Conservation (phyloP, 2,113 vertebrate species). For the Poeciliopsis turrubarensis region DNA sequence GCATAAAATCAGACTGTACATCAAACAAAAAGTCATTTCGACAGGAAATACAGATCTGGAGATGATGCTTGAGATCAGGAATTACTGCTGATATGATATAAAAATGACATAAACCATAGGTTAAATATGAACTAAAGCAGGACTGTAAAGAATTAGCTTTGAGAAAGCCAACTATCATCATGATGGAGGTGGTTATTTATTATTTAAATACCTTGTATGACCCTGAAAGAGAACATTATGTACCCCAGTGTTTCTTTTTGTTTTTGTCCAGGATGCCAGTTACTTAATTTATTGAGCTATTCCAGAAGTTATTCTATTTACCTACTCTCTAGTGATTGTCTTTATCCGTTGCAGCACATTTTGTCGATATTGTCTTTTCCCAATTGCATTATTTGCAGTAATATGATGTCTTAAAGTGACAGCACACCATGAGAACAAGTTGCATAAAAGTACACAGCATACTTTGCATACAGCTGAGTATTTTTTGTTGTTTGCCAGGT, state of each 20-base stretch:
- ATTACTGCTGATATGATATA: constrained; percentile 39
- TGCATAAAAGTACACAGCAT: background rate
- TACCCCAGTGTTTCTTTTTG: background rate
- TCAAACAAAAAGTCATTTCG: too few species aligned
- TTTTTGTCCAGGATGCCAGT: background rate
- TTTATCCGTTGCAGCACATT: too few species aligned
- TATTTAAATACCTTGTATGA: background rate
- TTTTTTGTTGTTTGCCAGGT: background rate
- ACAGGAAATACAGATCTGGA: background rate
- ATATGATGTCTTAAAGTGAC: background rate
- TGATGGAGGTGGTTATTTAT: background rate
- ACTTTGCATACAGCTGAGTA: background rate
- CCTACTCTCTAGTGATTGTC: too few species aligned
- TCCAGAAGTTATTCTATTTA: background rate
- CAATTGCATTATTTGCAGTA: background rate
- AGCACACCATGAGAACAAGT: background rate
- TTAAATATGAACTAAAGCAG: background rate
- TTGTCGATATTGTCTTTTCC: too few species aligned
- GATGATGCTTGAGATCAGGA: background rate
- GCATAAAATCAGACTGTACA: too few species aligned
- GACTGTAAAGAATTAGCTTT: background rate
- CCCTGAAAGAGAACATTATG: background rate
- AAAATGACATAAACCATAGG: constrained; percentile 12
- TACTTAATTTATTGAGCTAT: background rate
- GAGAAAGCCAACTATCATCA: constrained; percentile 6